These are phyloP conservation scores for Corydoras sp. DNA, from an alignment of 2,113 vertebrate species.

Conservation along the genomic window DNA sequence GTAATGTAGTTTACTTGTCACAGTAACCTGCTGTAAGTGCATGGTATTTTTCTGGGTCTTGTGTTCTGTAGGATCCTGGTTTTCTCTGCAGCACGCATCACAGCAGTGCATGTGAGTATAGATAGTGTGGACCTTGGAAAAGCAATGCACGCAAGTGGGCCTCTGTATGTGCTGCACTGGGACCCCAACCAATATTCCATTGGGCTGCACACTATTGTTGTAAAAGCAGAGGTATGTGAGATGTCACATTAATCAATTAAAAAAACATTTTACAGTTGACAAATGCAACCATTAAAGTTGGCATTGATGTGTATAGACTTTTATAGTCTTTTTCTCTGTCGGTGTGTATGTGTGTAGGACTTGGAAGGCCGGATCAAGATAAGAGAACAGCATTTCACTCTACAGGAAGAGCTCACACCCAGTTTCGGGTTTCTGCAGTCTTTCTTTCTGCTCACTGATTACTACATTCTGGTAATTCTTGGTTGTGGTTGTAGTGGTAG, in stretches of 20 bases:
- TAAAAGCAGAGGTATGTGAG: conserved; percentile 76
- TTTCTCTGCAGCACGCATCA: conserved; percentile 80
- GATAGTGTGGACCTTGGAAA: conserved; percentile 72
- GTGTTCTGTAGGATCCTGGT: conserved; percentile 73
- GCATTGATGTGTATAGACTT: too few relatives aligned
- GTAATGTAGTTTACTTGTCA: not conserved
- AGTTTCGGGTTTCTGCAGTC: conserved; percentile 79
- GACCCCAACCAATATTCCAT: conserved; percentile 74
- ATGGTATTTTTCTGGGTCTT: not conserved
- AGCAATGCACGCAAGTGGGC: conserved; percentile 72
- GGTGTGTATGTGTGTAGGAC: conserved; percentile 64
- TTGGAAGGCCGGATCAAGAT: conserved; percentile 67
- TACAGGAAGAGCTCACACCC: conserved; percentile 73
- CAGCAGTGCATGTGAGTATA: conserved; percentile 73
- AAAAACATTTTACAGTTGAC: too few relatives aligned
- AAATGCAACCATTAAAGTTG: too few relatives aligned
- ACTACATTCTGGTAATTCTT: conserved; percentile 71
- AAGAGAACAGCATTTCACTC: conserved; percentile 75
- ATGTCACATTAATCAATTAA: not conserved
- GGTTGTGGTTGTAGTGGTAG: too few relatives aligned
- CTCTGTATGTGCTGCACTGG: conserved; percentile 84
- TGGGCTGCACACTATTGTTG: conserved; percentile 79
- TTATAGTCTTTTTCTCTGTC: too few relatives aligned
- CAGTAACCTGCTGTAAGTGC: not conserved
- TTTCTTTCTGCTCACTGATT: conserved; percentile 86